phyloP scores from a whole-genome alignment of 2,888 invertebrate genomes.

The Sphaeridia pumilis region DNA sequence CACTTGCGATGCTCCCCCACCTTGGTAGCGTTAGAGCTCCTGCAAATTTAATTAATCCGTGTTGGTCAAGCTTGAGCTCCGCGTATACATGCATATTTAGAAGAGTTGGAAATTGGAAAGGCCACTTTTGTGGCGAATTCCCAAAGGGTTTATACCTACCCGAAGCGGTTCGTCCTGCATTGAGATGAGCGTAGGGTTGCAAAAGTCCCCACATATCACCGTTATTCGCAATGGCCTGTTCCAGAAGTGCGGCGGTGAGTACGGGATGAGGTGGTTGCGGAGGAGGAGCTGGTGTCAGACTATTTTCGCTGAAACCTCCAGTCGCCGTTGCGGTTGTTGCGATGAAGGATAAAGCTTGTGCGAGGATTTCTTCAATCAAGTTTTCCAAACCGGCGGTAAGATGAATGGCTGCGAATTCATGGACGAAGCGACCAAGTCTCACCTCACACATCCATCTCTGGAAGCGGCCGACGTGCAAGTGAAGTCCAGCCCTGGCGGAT shows the following conservation, averaged over 20 bases:
- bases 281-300: no score
- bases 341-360: slow-evolving; percentile 52
- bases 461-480: slow-evolving; percentile 74
- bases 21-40: slow-evolving; percentile 71
- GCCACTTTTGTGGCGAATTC: no score
- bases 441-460: slow-evolving; percentile 91
- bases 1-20: slow-evolving; percentile 50
- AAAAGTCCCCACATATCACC: slow-evolving; percentile 80
- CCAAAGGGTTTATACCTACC: no score
- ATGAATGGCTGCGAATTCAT: slow-evolving; percentile 82
- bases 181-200: slow-evolving; percentile 81
- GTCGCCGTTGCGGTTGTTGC: slow-evolving; percentile 20
- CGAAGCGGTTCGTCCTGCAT: slow-evolving; percentile 75
- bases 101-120: no score
- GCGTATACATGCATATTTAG: no score
- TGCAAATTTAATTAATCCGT: no score
- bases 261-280: slow-evolving; percentile 47
- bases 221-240: slow-evolving; percentile 72
- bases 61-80: no score
- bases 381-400: slow-evolving; percentile 81
- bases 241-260: slow-evolving; percentile 65
- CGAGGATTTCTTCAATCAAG: slow-evolving; percentile 69
- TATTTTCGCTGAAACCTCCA: no score
- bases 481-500: slow-evolving; percentile 69
- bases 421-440: slow-evolving; percentile 68